phyloP scores from a whole-genome alignment of 2,888 invertebrate species.

The Rhagonycha fulva region DNA sequence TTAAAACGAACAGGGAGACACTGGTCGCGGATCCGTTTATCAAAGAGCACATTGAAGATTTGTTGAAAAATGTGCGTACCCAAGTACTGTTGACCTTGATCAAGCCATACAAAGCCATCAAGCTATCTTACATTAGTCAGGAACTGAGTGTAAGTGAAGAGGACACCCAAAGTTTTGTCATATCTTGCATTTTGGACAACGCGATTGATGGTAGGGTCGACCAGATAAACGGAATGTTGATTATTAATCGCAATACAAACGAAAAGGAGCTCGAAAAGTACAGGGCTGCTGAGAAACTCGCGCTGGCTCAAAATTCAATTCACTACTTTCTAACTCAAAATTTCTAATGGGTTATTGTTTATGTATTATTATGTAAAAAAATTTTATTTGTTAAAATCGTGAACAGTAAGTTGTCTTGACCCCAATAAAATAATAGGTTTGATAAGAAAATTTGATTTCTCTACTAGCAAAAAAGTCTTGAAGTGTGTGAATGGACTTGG shows the following conservation, averaged over 20 bases:
- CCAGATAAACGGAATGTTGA: constrained; percentile 90
- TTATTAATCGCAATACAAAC: constrained; percentile 69
- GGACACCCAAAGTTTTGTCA: constrained; percentile 93
- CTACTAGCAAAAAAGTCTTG: not conserved
- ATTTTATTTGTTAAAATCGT: not conserved
- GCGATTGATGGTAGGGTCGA: constrained; percentile 83
- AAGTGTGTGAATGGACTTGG: not conserved
- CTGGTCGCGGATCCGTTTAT: constrained; percentile 98
- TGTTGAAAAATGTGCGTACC: constrained; percentile 91
- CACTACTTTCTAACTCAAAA: not conserved
- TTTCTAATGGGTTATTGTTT: not conserved
- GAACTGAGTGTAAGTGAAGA: constrained; percentile 87
- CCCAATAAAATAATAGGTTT: not conserved
- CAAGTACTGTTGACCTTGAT: constrained; percentile 95
- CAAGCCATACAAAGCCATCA: constrained; percentile 94
- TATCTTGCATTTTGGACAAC: constrained; percentile 95
- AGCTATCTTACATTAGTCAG: constrained; percentile 93
- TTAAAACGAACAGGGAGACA: constrained; percentile 60
- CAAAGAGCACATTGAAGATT: constrained; percentile 93
- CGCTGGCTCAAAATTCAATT: not conserved
- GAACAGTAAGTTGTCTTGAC: not conserved
- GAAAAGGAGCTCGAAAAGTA: constrained; percentile 78
- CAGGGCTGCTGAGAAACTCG: constrained; percentile 77
- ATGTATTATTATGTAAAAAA: too few relatives aligned
- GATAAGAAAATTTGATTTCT: not conserved